These are phyloP conservation scores for Serinus canaria DNA, from an alignment of 2,113 vertebrate genomes.

Conservation along the genomic window DNA sequence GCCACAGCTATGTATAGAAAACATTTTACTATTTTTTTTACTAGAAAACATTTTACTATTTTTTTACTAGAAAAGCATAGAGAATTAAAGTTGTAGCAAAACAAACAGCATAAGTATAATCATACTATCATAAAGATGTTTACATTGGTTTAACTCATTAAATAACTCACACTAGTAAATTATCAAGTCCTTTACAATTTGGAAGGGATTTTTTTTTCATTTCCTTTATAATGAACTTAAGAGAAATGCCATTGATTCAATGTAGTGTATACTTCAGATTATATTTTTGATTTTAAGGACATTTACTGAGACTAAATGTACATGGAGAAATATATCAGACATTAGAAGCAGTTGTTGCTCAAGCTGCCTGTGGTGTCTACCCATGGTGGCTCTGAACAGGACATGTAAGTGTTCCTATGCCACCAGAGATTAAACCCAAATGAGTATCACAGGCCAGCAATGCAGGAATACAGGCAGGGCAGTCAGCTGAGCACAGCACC, in stretches of 20 bases:
- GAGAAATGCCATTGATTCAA: neutral
- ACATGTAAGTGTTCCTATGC: accelerated
- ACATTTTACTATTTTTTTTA: neutral
- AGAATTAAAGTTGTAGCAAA: neutral
- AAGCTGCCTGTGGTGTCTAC: neutral
- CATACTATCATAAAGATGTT: neutral
- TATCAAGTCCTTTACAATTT: neutral
- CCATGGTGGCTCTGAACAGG: neutral
- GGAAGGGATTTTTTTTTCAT: neutral
- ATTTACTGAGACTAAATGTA: neutral
- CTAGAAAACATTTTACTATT: neutral
- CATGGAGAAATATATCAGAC: neutral
- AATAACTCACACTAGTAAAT: neutral
- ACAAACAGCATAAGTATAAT: neutral
- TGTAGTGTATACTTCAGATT: neutral
- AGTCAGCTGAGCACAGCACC: neutral
- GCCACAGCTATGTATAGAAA: neutral
- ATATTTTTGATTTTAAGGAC: neutral
- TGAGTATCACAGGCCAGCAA: neutral
- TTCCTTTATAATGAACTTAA: neutral
- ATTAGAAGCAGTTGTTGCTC: neutral
- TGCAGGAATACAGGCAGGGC: neutral
- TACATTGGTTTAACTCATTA: neutral
- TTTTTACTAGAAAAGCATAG: too few relatives aligned
- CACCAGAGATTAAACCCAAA: neutral